phyloP scores from a whole-genome alignment of 2,888 invertebrate species.

The Seladonia tumulorum region DNA sequence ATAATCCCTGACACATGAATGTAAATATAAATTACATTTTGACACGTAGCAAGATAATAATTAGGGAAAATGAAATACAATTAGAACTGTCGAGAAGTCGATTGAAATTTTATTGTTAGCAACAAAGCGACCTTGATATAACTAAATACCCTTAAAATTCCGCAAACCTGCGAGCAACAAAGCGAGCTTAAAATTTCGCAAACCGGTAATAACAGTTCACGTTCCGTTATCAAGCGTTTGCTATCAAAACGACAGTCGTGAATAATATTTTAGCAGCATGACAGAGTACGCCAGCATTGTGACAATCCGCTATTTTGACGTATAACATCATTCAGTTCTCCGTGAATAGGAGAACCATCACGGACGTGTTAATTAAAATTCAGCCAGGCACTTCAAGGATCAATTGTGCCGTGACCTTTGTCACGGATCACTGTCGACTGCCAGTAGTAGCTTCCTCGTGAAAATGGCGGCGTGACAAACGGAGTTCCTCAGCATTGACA shows the following conservation, averaged over 20 bases:
- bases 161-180: no score
- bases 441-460: slow-evolving; percentile 34
- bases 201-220: background rate
- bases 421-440: slow-evolving; percentile 39
- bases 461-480: slow-evolving; percentile 43
- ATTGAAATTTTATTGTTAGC: background rate
- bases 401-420: slow-evolving; percentile 48
- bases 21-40: no score
- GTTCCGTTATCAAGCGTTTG: background rate
- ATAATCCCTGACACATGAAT: no score
- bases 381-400: slow-evolving; percentile 14
- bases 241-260: background rate
- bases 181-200: background rate
- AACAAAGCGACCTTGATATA: background rate
- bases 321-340: background rate
- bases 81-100: background rate
- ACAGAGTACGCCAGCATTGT: background rate
- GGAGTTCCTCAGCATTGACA: slow-evolving; percentile 43
- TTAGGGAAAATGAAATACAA: background rate
- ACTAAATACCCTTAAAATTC: no score
- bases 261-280: background rate
- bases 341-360: background rate
- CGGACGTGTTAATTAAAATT: slow-evolving; percentile 36
- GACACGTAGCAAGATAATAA: no score
- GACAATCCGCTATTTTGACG: background rate